These are phyloP conservation scores for Neoitamus cyanurus DNA, from an alignment of 2,888 invertebrate genomes.

Conservation along the genomic window DNA sequence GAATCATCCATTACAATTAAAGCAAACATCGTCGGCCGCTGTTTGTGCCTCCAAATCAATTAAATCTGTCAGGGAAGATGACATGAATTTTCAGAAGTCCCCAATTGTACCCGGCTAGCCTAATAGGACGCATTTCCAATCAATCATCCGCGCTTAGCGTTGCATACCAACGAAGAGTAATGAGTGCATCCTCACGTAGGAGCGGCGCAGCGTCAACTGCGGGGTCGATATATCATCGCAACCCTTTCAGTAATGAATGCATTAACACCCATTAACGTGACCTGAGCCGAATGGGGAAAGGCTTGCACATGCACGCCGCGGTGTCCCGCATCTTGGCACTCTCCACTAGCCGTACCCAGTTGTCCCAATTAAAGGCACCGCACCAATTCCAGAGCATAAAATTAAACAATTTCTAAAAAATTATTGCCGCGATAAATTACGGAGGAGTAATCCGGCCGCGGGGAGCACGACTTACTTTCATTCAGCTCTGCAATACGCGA, in stretches of 20 bases:
- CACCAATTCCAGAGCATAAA: slow-evolving; percentile 14
- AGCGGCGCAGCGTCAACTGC: background rate
- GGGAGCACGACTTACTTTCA: background rate
- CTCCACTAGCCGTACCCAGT: background rate
- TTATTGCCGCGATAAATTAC: slow-evolving; percentile 37
- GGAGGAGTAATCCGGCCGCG: background rate
- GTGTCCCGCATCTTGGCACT: background rate
- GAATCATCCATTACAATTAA: slow-evolving; percentile 30
- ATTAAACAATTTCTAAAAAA: slow-evolving; percentile 40
- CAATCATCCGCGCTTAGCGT: slow-evolving; percentile 19
- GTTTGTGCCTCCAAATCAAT: slow-evolving; percentile 42
- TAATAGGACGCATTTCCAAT: slow-evolving; percentile 25
- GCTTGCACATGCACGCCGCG: background rate
- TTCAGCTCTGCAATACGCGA: background rate
- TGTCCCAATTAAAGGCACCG: slow-evolving; percentile 22
- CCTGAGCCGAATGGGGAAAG: background rate
- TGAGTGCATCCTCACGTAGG: background rate
- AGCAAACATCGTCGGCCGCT: background rate
- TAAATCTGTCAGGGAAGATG: slow-evolving; percentile 43
- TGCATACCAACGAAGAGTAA: slow-evolving; percentile 6
- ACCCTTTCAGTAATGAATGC: slow-evolving; percentile 31
- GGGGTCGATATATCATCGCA: slow-evolving; percentile 34
- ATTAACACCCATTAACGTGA: slow-evolving; percentile 36
- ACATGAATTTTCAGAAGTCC: slow-evolving; percentile 3
- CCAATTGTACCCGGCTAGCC: background rate